Percentiles rank a stretch among this genome's conserved stretches.
These are phyloP conservation scores for Conchocele bisecta DNA, from an alignment of 2,888 invertebrate species.

Conservation along the genomic window DNA sequence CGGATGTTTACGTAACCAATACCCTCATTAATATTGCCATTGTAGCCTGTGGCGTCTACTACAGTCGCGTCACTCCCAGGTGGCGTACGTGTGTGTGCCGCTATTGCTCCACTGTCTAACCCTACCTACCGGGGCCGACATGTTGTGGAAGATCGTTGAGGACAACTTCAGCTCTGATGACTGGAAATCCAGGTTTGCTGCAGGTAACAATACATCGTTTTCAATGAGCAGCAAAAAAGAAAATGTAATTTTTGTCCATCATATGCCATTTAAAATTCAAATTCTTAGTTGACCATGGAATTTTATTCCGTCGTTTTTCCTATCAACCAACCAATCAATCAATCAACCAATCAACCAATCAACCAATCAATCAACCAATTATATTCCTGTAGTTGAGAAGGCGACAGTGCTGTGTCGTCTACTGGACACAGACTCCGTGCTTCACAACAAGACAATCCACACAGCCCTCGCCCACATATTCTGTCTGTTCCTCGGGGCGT, in stretches of 20 bases:
- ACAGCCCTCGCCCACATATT: constrained; percentile 98
- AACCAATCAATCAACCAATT: neutral
- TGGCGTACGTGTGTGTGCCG: constrained; percentile 95
- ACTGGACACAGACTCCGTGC: constrained; percentile 90
- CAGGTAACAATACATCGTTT: too few relatives aligned
- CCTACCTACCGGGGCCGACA: constrained; percentile 95
- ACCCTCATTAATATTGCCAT: too few relatives aligned
- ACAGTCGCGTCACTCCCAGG: constrained; percentile 96
- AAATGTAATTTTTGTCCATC: too few relatives aligned
- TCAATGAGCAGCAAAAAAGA: too few relatives aligned
- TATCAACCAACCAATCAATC: too few relatives aligned
- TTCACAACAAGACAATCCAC: constrained; percentile 90
- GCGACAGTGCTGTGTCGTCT: constrained; percentile 96
- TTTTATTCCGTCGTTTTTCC: too few relatives aligned
- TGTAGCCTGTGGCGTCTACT: constrained; percentile 95
- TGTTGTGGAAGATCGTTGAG: constrained; percentile 97
- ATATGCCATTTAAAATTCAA: too few relatives aligned
- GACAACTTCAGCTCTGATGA: constrained; percentile 95
- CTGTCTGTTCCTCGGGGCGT: constrained; percentile 96
- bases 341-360: too few relatives aligned
- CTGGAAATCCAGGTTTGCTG: constrained; percentile 95
- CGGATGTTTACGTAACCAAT: too few relatives aligned
- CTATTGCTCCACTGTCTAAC: constrained; percentile 97
- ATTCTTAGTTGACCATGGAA: too few relatives aligned
- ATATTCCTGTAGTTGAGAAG: constrained; percentile 89